Evolutionary conservation across 2,113 vertebrate genomes (phyloP).

Genomic region (Ciconia boyciana): DNA sequence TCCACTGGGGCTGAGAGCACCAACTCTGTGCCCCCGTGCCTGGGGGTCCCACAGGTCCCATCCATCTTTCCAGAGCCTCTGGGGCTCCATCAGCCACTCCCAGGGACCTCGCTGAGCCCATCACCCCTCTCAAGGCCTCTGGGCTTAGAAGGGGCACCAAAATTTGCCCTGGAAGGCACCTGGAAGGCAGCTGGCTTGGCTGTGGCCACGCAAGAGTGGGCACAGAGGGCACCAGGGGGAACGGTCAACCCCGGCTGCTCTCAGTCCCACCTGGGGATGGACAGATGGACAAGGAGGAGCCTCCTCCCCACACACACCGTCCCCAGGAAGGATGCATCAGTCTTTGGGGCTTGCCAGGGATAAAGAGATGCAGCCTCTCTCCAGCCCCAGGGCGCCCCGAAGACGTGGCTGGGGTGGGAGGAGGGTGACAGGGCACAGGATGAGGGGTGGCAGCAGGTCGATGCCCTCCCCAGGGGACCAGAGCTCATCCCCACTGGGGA

Average conservation of each 20-base stretch:
- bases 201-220: background rate
- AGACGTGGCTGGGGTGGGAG: background rate
- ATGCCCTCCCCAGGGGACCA: background rate
- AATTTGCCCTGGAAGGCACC: background rate
- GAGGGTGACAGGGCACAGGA: background rate
- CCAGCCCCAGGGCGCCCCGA: background rate
- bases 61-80: background rate
- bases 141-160: background rate
- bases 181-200: background rate
- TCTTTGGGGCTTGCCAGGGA: background rate
- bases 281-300: background rate
- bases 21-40: background rate
- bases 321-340: accelerated
- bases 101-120: background rate
- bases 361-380: background rate
- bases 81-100: background rate
- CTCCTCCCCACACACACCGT: background rate
- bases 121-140: background rate
- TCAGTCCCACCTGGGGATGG: accelerated
- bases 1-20: accelerated
- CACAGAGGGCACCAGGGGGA: background rate
- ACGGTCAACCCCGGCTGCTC: accelerated
- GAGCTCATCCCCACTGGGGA: background rate
- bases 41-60: background rate
- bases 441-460: background rate